phyloP scores from a whole-genome alignment of 2,797 vertebrate species.

The Tamandua tetradactyla region DNA sequence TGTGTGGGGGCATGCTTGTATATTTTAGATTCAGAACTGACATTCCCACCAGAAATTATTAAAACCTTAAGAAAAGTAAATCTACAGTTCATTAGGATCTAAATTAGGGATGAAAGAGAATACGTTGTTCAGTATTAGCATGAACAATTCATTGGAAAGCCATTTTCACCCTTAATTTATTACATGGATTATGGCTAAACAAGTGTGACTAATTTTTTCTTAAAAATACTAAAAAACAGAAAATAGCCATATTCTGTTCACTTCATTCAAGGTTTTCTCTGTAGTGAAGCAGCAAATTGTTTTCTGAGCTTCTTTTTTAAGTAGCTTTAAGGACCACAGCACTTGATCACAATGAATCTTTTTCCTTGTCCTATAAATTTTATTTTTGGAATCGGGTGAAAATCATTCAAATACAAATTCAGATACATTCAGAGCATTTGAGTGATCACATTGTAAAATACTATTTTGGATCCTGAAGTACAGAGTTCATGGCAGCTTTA shows the following conservation, averaged over 20 bases:
- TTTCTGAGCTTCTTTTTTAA: background rate
- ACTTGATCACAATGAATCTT: background rate
- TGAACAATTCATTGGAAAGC: background rate
- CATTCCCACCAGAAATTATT: background rate
- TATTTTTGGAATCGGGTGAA: background rate
- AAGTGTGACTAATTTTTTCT: background rate
- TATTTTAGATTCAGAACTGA: background rate
- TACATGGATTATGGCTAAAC: background rate
- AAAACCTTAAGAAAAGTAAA: background rate
- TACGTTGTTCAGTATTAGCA: background rate
- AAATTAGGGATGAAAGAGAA: background rate
- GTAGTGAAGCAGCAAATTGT: background rate
- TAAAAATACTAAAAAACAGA: background rate
- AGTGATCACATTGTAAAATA: background rate
- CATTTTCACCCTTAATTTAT: background rate
- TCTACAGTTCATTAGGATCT: background rate
- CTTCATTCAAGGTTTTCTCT: background rate
- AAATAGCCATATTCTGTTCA: background rate
- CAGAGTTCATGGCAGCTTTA: background rate
- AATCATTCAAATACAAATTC: background rate
- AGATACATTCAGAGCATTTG: background rate
- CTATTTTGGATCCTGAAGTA: background rate
- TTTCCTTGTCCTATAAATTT: background rate
- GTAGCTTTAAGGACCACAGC: background rate
- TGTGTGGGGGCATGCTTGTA: no score